phyloP scores from a whole-genome alignment of 2,888 invertebrate genomes.

The Hirtodrosophila alboralis region DNA sequence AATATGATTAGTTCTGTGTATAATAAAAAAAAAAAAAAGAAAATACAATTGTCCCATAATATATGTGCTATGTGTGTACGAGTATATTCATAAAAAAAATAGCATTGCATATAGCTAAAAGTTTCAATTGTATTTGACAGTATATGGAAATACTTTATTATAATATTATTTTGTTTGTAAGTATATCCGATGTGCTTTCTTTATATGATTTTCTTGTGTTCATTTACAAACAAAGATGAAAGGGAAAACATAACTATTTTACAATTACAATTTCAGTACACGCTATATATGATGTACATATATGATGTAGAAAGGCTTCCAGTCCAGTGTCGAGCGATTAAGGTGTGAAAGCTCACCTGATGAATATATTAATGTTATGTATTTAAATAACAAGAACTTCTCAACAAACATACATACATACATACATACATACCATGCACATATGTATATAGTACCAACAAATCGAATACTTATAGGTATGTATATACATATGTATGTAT shows the following conservation, averaged over 20 bases:
- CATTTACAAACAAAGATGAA: no score
- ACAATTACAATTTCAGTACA: constrained; percentile 1
- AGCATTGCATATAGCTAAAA: no score
- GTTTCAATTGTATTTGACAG: no score
- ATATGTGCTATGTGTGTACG: no score
- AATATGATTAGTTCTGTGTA: no score
- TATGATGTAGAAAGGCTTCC: no score
- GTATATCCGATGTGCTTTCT: background rate
- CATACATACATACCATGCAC: background rate
- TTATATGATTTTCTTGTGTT: background rate
- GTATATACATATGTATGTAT: background rate
- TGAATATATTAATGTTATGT: constrained; percentile 17
- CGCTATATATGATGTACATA: no score
- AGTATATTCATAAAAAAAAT: no score
- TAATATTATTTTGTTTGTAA: background rate
- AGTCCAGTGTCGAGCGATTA: constrained; percentile 10
- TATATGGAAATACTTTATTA: no score
- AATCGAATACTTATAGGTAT: background rate
- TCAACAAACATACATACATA: constrained; percentile 1
- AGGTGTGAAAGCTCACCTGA: constrained; percentile 6
- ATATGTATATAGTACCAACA: background rate
- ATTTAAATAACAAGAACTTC: background rate
- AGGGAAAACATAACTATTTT: constrained; percentile 1
- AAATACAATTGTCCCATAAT: no score
- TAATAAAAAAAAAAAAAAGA: no score